Percentiles rank a stretch among this genome's conserved stretches.
Evolutionary conservation across 1,140 invertebrate species (phyloP).

Genomic region (Cotesia glomerata): DNA sequence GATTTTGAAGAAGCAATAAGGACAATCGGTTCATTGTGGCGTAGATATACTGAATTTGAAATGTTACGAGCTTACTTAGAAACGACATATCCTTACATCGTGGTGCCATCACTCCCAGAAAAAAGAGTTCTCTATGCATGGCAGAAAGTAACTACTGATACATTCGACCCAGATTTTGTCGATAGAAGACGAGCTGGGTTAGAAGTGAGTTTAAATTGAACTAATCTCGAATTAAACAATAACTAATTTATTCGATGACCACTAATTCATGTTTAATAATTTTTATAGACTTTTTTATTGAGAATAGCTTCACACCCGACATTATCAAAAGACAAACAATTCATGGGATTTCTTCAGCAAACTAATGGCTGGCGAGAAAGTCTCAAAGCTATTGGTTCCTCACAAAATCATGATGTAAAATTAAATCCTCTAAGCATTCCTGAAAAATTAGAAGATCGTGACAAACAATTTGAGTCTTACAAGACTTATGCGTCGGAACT

Average conservation of each 20-base stretch:
- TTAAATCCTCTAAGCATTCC: constrained; percentile 77
- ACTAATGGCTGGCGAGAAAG: constrained; percentile 80
- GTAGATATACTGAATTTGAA: constrained; percentile 86
- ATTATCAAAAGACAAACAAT: constrained; percentile 78
- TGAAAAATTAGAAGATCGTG: constrained; percentile 75
- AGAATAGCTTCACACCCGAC: constrained; percentile 77
- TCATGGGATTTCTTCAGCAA: constrained; percentile 76
- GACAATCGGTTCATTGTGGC: constrained; percentile 76
- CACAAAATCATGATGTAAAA: constrained; percentile 77
- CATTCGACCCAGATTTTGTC: constrained; percentile 86
- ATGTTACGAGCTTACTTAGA: constrained; percentile 78
- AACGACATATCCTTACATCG: constrained; percentile 77
- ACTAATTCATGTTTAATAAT: too few species aligned
- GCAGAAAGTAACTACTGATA: constrained; percentile 79
- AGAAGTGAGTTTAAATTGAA: constrained; percentile 61
- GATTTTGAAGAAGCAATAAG: constrained; percentile 70
- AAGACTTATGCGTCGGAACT: constrained; percentile 79
- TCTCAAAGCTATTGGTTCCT: constrained; percentile 75
- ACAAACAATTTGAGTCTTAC: constrained; percentile 77
- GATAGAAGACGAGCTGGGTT: constrained; percentile 79
- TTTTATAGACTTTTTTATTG: constrained; percentile 74
- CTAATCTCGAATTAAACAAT: too few species aligned
- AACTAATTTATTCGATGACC: too few species aligned
- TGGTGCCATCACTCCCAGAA: constrained; percentile 82
- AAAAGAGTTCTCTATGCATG: constrained; percentile 83